These are phyloP conservation scores for Chalcosyrphus nemorum DNA, from an alignment of 2,888 invertebrate genomes.

Conservation along the genomic window DNA sequence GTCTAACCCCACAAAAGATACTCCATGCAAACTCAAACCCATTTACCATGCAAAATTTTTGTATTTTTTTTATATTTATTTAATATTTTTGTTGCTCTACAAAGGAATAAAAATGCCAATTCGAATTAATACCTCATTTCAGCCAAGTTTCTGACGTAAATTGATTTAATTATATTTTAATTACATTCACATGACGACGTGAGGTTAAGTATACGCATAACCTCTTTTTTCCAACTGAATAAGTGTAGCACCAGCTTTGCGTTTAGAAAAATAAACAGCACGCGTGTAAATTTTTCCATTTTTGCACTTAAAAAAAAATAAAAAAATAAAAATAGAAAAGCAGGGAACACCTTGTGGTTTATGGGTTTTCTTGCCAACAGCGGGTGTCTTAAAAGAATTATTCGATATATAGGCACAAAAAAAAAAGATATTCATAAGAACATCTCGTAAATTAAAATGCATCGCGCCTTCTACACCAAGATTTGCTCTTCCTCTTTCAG, in stretches of 20 bases:
- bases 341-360: slow-evolving; percentile 61
- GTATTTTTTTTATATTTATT: background rate
- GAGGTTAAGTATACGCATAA: slow-evolving; percentile 67
- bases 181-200: slow-evolving; percentile 64
- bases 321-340: slow-evolving; percentile 22
- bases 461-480: slow-evolving; percentile 59
- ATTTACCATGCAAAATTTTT: background rate
- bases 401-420: slow-evolving; percentile 30
- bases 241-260: slow-evolving; percentile 12
- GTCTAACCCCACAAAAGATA: too few relatives aligned
- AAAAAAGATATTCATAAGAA: slow-evolving; percentile 38
- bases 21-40: too few relatives aligned
- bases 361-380: slow-evolving; percentile 57
- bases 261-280: slow-evolving; percentile 46
- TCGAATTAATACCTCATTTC: slow-evolving; percentile 35
- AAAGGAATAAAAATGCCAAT: too few relatives aligned
- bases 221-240: slow-evolving; percentile 32
- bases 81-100: background rate
- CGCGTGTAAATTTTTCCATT: slow-evolving; percentile 17
- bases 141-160: slow-evolving; percentile 60
- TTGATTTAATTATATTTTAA: slow-evolving; percentile 71
- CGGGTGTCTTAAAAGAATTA: slow-evolving; percentile 44
- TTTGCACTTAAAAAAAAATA: slow-evolving; percentile 28
- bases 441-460: slow-evolving; percentile 73
- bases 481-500: slow-evolving; percentile 15